Percentiles rank a stretch among this genome's conserved stretches.
phyloP scores from a whole-genome alignment of 2,113 vertebrate genomes.

The Polypterus bichir region DNA sequence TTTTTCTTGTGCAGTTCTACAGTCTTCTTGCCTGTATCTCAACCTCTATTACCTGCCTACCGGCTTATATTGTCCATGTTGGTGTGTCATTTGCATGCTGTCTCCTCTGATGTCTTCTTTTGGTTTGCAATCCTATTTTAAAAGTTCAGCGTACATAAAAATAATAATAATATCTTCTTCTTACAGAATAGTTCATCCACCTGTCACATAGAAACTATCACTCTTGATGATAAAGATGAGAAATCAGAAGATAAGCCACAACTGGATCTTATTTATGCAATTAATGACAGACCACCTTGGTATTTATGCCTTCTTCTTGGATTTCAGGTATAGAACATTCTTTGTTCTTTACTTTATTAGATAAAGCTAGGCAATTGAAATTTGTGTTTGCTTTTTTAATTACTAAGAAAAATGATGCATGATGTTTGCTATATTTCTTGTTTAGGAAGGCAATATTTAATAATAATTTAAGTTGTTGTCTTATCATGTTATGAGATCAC shows the following conservation, averaged over 20 bases:
- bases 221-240: conserved; percentile 13
- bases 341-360: background rate
- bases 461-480: background rate
- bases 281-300: conserved; percentile 53
- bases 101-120: too few species aligned
- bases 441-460: background rate
- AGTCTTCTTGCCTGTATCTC: too few species aligned
- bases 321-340: conserved; percentile 40
- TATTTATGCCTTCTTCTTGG: conserved; percentile 57
- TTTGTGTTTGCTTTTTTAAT: too few species aligned
- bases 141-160: too few species aligned
- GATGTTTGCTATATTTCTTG: background rate
- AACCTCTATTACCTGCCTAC: too few species aligned
- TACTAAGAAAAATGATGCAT: too few species aligned
- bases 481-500: background rate
- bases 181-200: conserved; percentile 7
- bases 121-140: too few species aligned
- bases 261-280: conserved; percentile 42
- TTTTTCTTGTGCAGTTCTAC: too few species aligned
- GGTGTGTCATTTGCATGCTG: too few species aligned
- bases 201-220: conserved; percentile 17
- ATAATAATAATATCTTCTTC: too few species aligned
- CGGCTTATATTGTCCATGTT: too few species aligned
- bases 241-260: background rate
- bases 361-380: too few species aligned